These are phyloP conservation scores for Pelmatolapia mariae DNA, from an alignment of 2,113 vertebrate species.

Conservation along the genomic window DNA sequence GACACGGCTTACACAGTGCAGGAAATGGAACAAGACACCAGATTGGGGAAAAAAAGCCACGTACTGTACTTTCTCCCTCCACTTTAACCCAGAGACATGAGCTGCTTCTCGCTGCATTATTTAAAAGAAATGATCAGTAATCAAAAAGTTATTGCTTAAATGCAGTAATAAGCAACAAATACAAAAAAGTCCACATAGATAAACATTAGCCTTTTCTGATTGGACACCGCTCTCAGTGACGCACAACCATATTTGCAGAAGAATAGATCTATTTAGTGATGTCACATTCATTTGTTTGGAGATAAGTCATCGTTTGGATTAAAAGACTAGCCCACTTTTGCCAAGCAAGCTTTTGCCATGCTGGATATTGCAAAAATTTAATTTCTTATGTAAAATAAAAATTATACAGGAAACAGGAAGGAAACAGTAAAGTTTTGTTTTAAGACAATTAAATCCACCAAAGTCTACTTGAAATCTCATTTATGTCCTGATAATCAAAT, in stretches of 20 bases:
- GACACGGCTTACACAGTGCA: not conserved
- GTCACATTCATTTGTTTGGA: not conserved
- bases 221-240: not conserved
- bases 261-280: not conserved
- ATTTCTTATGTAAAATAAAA: not conserved
- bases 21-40: constrained; percentile 18
- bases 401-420: not conserved
- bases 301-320: not conserved
- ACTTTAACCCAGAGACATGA: not conserved
- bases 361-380: not conserved
- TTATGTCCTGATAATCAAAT: not conserved
- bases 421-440: not conserved
- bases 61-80: not conserved
- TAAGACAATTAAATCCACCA: not conserved
- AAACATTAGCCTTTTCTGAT: not conserved
- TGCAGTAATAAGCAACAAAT: not conserved
- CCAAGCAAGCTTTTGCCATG: too few relatives aligned
- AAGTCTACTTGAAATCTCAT: not conserved
- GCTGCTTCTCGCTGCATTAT: not conserved
- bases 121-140: not conserved
- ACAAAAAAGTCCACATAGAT: not conserved
- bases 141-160: not conserved
- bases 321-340: not conserved
- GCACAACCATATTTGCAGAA: not conserved
- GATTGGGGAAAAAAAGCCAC: not conserved